These are phyloP conservation scores for Nemotelus nigrinus DNA, from an alignment of 2,888 invertebrate species.

Conservation along the genomic window DNA sequence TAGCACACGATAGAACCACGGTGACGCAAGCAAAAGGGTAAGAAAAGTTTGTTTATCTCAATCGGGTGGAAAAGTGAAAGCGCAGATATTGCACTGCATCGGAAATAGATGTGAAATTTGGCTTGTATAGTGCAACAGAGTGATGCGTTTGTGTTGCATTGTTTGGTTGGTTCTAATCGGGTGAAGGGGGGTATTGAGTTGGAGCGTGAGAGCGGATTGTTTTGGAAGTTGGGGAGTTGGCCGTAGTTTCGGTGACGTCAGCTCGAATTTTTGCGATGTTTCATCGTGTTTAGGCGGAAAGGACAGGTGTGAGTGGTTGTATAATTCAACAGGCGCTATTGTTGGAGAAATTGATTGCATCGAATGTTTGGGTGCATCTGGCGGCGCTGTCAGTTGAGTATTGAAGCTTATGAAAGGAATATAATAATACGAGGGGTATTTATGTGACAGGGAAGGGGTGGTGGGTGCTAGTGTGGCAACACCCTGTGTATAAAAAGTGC, in stretches of 20 bases:
- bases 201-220: slow-evolving; percentile 12
- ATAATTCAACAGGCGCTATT: slow-evolving; percentile 17
- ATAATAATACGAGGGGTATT: background rate
- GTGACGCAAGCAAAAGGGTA: slow-evolving; percentile 43
- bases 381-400: background rate
- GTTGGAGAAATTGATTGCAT: background rate
- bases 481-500: slow-evolving; percentile 23
- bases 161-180: background rate
- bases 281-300: background rate
- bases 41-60: slow-evolving; percentile 34
- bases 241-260: slow-evolving; percentile 34
- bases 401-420: background rate
- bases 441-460: background rate
- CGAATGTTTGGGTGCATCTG: background rate
- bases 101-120: background rate
- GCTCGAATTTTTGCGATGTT: background rate
- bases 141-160: background rate
- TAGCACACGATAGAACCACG: background rate
- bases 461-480: slow-evolving; percentile 14
- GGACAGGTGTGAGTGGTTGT: slow-evolving; percentile 12
- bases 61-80: slow-evolving; percentile 23
- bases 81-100: background rate
- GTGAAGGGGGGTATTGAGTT: background rate
- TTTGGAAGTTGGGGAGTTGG: slow-evolving; percentile 34
- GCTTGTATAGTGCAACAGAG: background rate